Evolutionary conservation across 2,113 vertebrate species (phyloP).

Genomic region (Circaetus cinerascens): DNA sequence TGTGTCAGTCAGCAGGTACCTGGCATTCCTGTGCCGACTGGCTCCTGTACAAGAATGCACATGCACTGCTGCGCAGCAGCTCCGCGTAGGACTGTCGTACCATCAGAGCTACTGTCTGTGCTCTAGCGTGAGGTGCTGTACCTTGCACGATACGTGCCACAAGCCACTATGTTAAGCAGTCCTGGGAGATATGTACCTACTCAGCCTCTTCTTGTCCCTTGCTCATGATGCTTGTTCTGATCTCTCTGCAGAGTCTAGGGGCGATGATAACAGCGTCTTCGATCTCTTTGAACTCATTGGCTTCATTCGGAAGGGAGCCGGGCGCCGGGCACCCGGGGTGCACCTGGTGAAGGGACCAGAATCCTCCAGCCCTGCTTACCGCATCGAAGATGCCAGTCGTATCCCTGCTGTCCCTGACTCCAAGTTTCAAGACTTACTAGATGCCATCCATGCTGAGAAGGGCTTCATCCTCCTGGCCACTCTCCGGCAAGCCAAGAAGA

Average conservation of each 20-base stretch:
- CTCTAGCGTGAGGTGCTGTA: neutral
- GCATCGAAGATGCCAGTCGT: conserved; percentile 87
- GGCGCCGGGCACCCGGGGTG: conserved; percentile 82
- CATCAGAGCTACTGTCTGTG: neutral
- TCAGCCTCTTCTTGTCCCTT: neutral
- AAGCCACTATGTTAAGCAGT: neutral
- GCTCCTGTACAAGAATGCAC: neutral
- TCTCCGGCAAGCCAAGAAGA: conserved; percentile 89
- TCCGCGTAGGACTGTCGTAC: neutral
- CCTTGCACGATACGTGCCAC: accelerated
- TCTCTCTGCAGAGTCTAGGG: conserved; percentile 79
- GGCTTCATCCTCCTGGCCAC: conserved; percentile 92
- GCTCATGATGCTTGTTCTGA: neutral
- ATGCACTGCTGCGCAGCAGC: neutral
- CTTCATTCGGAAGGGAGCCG: conserved; percentile 75
- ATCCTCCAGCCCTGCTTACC: conserved; percentile 90
- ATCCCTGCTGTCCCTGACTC: conserved; percentile 88
- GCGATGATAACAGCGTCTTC: conserved; percentile 89
- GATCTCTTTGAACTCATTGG: conserved; percentile 89
- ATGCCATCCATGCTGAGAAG: conserved; percentile 88
- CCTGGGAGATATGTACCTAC: neutral
- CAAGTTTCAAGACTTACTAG: conserved; percentile 90
- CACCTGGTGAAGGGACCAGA: conserved; percentile 88
- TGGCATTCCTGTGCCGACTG: neutral
- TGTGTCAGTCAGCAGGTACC: neutral